Base-by-base conservation (phyloP, 2,888 invertebrate genomes). In the Leptogaster cylindrica region DNA sequence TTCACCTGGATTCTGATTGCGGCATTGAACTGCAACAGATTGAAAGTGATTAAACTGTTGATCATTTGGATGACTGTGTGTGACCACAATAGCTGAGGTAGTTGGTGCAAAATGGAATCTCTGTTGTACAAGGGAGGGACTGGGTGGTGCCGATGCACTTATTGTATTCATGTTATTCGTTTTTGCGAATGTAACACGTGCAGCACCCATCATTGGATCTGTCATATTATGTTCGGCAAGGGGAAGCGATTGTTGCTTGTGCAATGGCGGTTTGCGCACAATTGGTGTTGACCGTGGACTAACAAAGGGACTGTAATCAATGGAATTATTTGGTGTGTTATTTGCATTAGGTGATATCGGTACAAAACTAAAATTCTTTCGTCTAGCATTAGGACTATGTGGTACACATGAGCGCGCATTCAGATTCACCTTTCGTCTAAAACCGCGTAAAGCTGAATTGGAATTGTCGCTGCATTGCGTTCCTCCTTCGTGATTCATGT, bases 291-390 rank as follows among this genome's bases (percentile, higher is more conserved):
- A 87, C 41, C 90, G 82, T 0, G 93, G 93, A 73, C 92, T 92
- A 10, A 93, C 91, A 78, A 93, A 93, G 1, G 91, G 91, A 77
- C 89, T 90, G 20, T 87, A 89, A 61, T 87, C 88, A 0, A 68
- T 66, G n/a, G 69, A 66, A 66, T 68, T 70, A 16, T 46, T 50
- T 18, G 51, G 66, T 16, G 58, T 51, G 48, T 68, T 65, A n/a
- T n/a, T n/a, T 83, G 83, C 2, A 83, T 85, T 67, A 6, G 91
- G 91, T 31, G 92, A 92, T 76, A 94, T 94, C 0, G 93, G 93
- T 27, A 90, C 90, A 76, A 94, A 94, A 78, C 89, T 92, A 77
- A 91, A 93, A 76, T 90, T 89, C 77, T 90, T 88, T 50, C 90
- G 86, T 70, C 89, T 84, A 44, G 90, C 88, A 70, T 90, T 91